Evolutionary conservation across 2,888 invertebrate species (phyloP), one percentile per base, ranked within the genome.

Genomic region (Phania funesta): DNA sequence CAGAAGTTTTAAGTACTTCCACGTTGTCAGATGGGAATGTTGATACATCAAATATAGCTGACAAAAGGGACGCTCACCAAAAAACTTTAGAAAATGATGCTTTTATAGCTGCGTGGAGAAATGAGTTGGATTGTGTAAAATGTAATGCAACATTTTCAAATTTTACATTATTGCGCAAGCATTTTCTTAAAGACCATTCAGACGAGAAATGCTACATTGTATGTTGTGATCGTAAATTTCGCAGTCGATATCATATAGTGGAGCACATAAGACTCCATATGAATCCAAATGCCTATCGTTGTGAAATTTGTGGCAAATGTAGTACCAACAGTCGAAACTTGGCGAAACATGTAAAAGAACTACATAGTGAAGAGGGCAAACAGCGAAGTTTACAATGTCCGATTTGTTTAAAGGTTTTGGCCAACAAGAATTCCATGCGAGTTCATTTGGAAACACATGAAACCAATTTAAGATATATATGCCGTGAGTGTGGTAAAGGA

Each of bases 401-500:
- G 0, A 75, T 77, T 1, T 86, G 86, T 38, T 60, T 83, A 5
- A 84, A 85, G 26, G 35, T 58, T 3, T 86, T 85, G 26, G 29
- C 81, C 0, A 77, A 83, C 2, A 67, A 74, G n/a, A 54, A 74
- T 1, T 73, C 70, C 8, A 75, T 86, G 2, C 79, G 85, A 7
- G 58, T 71, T 2, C 86, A 86, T 44, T 73, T 80, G 78, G 80
- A 84, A 18, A 84, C 82, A 7, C 86, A 86, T 44, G 77, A 80
- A 18, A 62, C 80, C 1, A 79, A 54, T 44, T 68, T 70, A 7
- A 81, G 83, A n/a, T 78, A 80, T 46, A 77, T 84, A 2, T 86
- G 86, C 38, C 74, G 83, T 0, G 84, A 85, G 22, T 86, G 86
- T 29, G 85, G 85, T 1, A 86, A 86, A 56, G 84, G 85, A 1